phyloP scores from a whole-genome alignment of 2,797 vertebrate genomes.

The Leucoraja ocellata region DNA sequence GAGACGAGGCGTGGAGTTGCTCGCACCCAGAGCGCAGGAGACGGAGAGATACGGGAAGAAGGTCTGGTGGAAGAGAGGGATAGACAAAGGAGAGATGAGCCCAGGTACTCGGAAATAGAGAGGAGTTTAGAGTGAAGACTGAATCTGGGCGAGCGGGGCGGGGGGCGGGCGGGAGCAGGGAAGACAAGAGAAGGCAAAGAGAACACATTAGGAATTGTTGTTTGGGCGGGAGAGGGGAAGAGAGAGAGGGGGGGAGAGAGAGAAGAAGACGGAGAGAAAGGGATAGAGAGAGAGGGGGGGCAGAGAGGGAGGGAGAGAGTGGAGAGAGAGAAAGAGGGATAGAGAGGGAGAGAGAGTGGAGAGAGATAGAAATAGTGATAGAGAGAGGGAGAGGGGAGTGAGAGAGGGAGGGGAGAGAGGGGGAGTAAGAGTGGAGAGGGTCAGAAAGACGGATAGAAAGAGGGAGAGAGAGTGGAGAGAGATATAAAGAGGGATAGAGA shows the following conservation, averaged over 20 bases:
- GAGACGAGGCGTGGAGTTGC: neutral
- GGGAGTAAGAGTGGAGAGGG: no score
- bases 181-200: neutral
- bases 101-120: no score
- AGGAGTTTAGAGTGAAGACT: neutral
- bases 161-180: no score
- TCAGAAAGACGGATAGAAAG: no score
- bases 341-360: neutral
- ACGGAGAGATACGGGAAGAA: neutral
- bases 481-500: neutral
- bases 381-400: no score
- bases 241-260: no score
- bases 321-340: neutral
- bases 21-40: neutral
- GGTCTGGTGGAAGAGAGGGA: no score
- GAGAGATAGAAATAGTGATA: neutral
- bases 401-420: no score
- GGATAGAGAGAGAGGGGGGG: no score
- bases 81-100: neutral
- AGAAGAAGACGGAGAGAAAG: neutral
- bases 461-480: no score
- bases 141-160: neutral
- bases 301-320: no score
- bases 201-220: neutral
- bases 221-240: neutral